A percentile compares a stretch with the other conserved stretches of the same genome.
Evolutionary conservation across 2,888 invertebrate species (phyloP).

Genomic region (Heliconius ismenius): DNA sequence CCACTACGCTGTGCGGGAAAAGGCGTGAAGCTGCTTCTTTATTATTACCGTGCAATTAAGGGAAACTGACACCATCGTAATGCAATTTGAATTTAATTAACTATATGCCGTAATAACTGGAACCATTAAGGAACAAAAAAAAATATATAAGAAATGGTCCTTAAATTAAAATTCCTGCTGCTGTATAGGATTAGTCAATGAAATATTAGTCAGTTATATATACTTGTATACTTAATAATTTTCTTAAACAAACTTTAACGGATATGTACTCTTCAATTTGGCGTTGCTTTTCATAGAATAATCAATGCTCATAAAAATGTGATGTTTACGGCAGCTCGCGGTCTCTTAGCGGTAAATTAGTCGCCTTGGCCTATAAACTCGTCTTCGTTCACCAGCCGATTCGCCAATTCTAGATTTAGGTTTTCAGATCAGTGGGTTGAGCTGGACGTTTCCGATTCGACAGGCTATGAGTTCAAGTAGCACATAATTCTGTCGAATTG

Average conservation of each 20-base stretch:
- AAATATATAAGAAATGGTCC: too few relatives aligned
- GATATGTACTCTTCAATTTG: constrained; percentile 32
- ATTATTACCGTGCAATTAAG: too few relatives aligned
- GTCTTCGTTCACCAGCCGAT: constrained; percentile 64
- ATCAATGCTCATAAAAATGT: constrained; percentile 46
- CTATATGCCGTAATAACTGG: too few relatives aligned
- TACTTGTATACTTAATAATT: neutral
- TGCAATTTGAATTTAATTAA: too few relatives aligned
- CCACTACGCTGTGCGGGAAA: neutral
- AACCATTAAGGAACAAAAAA: too few relatives aligned
- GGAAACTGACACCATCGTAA: too few relatives aligned
- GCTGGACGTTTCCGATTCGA: constrained; percentile 63
- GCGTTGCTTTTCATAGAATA: constrained; percentile 42
- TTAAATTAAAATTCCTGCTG: too few relatives aligned
- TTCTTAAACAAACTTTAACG: neutral
- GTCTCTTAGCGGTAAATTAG: constrained; percentile 56
- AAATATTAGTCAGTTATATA: neutral
- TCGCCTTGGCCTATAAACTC: constrained; percentile 78
- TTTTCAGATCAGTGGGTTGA: constrained; percentile 79
- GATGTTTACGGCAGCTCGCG: constrained; percentile 47
- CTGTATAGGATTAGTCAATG: too few relatives aligned
- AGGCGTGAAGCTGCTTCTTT: neutral
- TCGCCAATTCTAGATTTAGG: constrained; percentile 81
- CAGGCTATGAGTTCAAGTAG: constrained; percentile 43
- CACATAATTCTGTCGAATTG: constrained; percentile 29